These are phyloP conservation scores for Apoda limacodes DNA, from an alignment of 2,888 invertebrate species.

Conservation along the genomic window DNA sequence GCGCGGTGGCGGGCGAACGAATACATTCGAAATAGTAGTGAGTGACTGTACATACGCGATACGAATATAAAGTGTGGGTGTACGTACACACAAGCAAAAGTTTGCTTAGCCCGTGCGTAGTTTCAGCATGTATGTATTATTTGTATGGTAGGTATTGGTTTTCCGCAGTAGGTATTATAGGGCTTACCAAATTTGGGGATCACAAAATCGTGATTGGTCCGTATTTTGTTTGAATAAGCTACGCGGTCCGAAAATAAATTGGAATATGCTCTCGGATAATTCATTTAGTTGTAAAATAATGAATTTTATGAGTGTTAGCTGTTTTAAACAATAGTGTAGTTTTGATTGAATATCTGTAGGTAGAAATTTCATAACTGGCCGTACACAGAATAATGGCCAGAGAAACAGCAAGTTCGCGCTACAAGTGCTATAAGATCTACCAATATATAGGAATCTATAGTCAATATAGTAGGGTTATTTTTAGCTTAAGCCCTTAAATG, in stretches of 20 bases:
- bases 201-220: constrained; percentile 67
- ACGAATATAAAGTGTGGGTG: constrained; percentile 24
- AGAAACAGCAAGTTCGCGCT: too few species aligned
- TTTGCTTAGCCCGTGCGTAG: constrained; percentile 65
- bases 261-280: constrained; percentile 52
- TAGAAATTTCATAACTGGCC: too few species aligned
- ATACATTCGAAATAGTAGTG: constrained; percentile 69
- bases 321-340: too few species aligned
- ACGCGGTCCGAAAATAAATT: constrained; percentile 36
- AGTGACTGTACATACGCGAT: constrained; percentile 38
- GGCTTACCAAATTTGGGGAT: constrained; percentile 68
- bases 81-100: constrained; percentile 36
- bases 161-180: constrained; percentile 58
- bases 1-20: constrained; percentile 60
- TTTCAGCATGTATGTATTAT: constrained; percentile 42
- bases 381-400: too few species aligned
- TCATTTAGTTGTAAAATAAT: constrained; percentile 58
- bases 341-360: too few species aligned
- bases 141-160: constrained; percentile 67
- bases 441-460: too few species aligned
- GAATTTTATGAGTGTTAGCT: too few species aligned
- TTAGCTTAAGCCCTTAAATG: too few species aligned
- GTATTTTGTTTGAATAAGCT: constrained; percentile 63
- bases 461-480: too few species aligned
- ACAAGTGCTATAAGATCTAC: too few species aligned